Percentiles rank a stretch among this genome's conserved stretches.
Conservation (phyloP, 1,140 invertebrate genomes). For the Harlomillsia oculata region DNA sequence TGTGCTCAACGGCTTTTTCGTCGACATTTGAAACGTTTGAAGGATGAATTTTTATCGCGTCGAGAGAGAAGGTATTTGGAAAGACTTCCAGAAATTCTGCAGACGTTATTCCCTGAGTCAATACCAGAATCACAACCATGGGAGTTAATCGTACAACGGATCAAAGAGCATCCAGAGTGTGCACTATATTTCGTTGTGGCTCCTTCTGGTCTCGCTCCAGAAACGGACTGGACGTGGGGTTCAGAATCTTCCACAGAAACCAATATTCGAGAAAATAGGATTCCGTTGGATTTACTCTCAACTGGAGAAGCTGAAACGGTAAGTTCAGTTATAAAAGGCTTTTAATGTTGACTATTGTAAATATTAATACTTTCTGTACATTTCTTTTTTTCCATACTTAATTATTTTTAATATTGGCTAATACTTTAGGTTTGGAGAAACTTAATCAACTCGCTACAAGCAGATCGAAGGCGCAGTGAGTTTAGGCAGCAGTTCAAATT, state of each 20-base stretch:
- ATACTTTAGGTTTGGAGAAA: constrained; percentile 28
- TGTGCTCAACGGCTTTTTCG: constrained; percentile 69
- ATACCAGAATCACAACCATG: constrained; percentile 38
- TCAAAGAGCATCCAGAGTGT: constrained; percentile 47
- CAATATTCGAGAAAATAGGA: constrained; percentile 33
- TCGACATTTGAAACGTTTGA: constrained; percentile 70
- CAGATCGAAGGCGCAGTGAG: constrained; percentile 36
- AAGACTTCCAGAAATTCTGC: constrained; percentile 65
- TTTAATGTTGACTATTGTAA: constrained; percentile 2
- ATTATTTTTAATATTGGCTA: not conserved
- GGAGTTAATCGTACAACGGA: constrained; percentile 42
- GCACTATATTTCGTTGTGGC: constrained; percentile 46
- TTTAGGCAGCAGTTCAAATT: constrained; percentile 76
- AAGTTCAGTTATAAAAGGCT: not conserved
- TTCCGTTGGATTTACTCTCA: constrained; percentile 30
- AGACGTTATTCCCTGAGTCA: constrained; percentile 67
- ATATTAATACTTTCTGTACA: not conserved
- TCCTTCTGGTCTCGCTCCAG: constrained; percentile 39
- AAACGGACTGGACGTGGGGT: constrained; percentile 35
- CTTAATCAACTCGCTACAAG: constrained; percentile 37
- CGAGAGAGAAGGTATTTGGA: constrained; percentile 72
- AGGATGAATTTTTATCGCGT: constrained; percentile 72
- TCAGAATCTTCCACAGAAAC: constrained; percentile 34
- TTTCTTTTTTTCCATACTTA: constrained; percentile 3
- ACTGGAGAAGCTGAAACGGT: constrained; percentile 33